Percentiles rank a stretch among this genome's conserved stretches.
Conservation (phyloP, 2,113 vertebrate genomes). For the Cromileptes altivelis region DNA sequence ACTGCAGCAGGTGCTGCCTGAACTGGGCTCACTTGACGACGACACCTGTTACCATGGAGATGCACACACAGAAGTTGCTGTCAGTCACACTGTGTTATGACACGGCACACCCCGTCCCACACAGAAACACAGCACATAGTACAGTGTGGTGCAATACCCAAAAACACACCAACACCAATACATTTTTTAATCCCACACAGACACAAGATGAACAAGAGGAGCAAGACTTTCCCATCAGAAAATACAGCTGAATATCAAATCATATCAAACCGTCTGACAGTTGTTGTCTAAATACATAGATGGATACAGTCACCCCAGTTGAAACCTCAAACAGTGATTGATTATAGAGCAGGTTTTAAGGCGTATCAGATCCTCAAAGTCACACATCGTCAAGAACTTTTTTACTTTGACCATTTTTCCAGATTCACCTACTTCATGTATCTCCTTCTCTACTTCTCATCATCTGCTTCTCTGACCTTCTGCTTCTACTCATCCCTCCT, state of each 20-base stretch:
- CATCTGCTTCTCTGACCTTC: conserved; percentile 13
- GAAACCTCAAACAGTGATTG: background rate
- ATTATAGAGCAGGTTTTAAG: background rate
- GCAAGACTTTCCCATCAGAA: background rate
- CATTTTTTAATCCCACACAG: conserved; percentile 4
- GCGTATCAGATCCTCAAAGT: conserved; percentile 1
- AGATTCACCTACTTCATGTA: background rate
- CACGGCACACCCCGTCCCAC: conserved; percentile 43
- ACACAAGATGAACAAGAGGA: background rate
- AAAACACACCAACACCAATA: conserved; percentile 7
- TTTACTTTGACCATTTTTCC: background rate
- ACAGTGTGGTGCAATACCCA: background rate
- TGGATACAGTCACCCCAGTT: background rate
- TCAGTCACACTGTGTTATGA: conserved; percentile 79
- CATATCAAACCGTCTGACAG: background rate
- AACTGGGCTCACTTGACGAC: conserved; percentile 88
- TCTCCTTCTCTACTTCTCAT: conserved; percentile 12
- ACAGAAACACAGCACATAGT: conserved; percentile 30
- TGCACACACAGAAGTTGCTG: conserved; percentile 73
- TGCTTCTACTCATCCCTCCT: conserved; percentile 4
- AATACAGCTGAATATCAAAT: background rate
- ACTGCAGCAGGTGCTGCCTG: conserved; percentile 94
- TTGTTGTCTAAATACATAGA: background rate
- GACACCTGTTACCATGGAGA: conserved; percentile 87
- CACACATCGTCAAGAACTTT: background rate